Evolutionary conservation across 2,113 vertebrate genomes (phyloP), one percentile per base, ranked within the genome.

Genomic region (Triplophysa dalaica): DNA sequence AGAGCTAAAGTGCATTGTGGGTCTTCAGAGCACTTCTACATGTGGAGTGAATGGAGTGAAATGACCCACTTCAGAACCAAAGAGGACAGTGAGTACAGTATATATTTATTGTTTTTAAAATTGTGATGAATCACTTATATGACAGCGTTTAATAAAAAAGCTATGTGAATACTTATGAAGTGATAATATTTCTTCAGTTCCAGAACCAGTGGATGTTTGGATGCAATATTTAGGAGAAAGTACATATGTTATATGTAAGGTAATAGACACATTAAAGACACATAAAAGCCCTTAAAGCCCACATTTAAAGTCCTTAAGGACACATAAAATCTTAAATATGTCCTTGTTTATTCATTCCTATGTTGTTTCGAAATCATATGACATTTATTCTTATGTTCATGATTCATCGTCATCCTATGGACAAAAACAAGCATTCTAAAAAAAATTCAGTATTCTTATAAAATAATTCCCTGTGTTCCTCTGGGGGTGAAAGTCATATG

Each of bases 191-290:
- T 58, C 16, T 24, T 16, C 82, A 93, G 92, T 89, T 83, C 91
- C 91, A 81, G 87, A 89, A 67, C 77, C 84, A 50, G 80, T 88
- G 1, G 90, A 93, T 33, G 65, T 93, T 1, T 93, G 91, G 92
- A 87, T 89, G 83, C 78, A 89, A 22, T 52, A 13, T 65, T 69
- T 73, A 21, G 14, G n/a, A 10, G 33, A 80, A 24, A 54, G 81
- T 3, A 73, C 50, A 13, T 5, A 67, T 3, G 75, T 90, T 14
- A 2, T 81, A 3, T 92, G 90, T 90, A 93, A 90, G 62, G 92
- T 93, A 85, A 75, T 88, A n/a, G 14, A 38, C 5, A 3, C 4
- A 1, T 45, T 45, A 45, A 45, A 45, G 5, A 12, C 7, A 38
- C 33, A 38, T n/a, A n/a, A n/a, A n/a, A n/a, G n/a, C n/a, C n/a